Evolutionary conservation across 2,113 vertebrate species (phyloP).

Genomic region (Verasper variegatus): DNA sequence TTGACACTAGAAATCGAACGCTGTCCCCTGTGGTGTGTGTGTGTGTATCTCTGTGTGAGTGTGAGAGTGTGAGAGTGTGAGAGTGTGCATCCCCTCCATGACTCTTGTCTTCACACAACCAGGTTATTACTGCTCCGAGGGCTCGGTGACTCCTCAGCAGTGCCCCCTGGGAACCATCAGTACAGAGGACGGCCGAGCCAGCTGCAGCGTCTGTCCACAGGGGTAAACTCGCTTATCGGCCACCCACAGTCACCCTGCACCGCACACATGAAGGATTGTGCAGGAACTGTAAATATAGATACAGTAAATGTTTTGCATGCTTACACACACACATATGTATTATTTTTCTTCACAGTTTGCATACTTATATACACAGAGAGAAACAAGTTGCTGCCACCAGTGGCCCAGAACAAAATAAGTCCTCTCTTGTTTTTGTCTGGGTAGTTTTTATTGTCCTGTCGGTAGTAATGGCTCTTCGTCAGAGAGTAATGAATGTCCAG

Average conservation of each 20-base stretch:
- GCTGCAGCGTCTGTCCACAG: conserved; percentile 85
- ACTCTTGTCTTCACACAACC: conserved; percentile 50
- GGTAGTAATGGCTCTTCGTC: conserved; percentile 80
- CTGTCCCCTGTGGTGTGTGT: not conserved
- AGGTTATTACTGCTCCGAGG: conserved; percentile 90
- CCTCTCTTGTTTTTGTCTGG: conserved; percentile 34
- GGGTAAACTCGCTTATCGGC: conserved; percentile 81
- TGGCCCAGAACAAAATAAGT: conserved; percentile 6
- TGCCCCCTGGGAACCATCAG: conserved; percentile 89
- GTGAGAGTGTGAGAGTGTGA: not conserved
- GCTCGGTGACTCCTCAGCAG: conserved; percentile 80
- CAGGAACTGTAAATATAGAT: not conserved
- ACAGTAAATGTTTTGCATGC: not conserved
- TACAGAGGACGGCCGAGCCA: conserved; percentile 73
- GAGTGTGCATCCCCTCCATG: conserved; percentile 33
- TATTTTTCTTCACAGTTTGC: not conserved
- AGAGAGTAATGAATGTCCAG: conserved; percentile 80
- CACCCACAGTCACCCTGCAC: conserved; percentile 25
- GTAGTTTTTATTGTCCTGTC: conserved; percentile 88
- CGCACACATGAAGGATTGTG: not conserved
- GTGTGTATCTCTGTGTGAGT: not conserved
- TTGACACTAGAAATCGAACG: conserved; percentile 58
- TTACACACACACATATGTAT: not conserved
- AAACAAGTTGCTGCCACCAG: conserved; percentile 2
- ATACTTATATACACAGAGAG: not conserved